Percentiles rank a stretch among this genome's conserved stretches.
Conservation (phyloP, 1,140 invertebrate genomes). For the Trypoxylus dichotomus region DNA sequence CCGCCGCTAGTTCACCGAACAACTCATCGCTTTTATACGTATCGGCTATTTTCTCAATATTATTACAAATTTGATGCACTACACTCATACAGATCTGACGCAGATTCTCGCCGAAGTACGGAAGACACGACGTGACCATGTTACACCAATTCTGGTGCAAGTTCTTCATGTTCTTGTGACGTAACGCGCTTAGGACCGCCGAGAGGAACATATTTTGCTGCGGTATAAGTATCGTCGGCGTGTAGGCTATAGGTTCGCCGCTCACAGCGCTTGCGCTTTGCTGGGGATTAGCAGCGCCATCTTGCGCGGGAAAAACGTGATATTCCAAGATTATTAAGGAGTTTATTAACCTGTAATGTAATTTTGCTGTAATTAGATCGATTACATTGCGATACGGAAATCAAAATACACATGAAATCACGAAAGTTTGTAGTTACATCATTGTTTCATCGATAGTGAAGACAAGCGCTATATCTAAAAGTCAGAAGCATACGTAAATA, state of each 20-base stretch:
- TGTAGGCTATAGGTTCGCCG: slow-evolving; percentile 62
- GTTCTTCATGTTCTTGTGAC: slow-evolving; percentile 65
- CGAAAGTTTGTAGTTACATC: too few relatives aligned
- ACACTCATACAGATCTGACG: slow-evolving; percentile 77
- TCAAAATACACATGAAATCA: too few relatives aligned
- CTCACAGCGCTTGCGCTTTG: slow-evolving; percentile 49
- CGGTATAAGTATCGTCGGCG: slow-evolving; percentile 68
- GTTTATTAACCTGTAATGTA: slow-evolving; percentile 58
- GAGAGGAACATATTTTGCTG: slow-evolving; percentile 87
- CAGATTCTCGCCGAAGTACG: slow-evolving; percentile 73
- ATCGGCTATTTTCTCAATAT: slow-evolving; percentile 67
- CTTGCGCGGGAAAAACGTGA: slow-evolving; percentile 57
- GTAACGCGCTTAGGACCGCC: slow-evolving; percentile 77
- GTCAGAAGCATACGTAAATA: too few relatives aligned
- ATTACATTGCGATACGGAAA: too few relatives aligned
- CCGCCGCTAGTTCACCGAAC: slow-evolving; percentile 57
- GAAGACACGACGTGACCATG: slow-evolving; percentile 75
- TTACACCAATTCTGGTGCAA: slow-evolving; percentile 81
- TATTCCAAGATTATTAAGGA: slow-evolving; percentile 80
- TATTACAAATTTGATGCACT: slow-evolving; percentile 81
- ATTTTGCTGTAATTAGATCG: too few relatives aligned
- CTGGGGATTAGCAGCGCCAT: slow-evolving; percentile 39
- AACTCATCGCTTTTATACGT: slow-evolving; percentile 47
- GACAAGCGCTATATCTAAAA: too few relatives aligned
- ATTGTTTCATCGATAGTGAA: too few relatives aligned